Evolutionary conservation across 37 sponge, comb jelly and placozoan species (phyloP).

Genomic region (Crambe crambe): DNA sequence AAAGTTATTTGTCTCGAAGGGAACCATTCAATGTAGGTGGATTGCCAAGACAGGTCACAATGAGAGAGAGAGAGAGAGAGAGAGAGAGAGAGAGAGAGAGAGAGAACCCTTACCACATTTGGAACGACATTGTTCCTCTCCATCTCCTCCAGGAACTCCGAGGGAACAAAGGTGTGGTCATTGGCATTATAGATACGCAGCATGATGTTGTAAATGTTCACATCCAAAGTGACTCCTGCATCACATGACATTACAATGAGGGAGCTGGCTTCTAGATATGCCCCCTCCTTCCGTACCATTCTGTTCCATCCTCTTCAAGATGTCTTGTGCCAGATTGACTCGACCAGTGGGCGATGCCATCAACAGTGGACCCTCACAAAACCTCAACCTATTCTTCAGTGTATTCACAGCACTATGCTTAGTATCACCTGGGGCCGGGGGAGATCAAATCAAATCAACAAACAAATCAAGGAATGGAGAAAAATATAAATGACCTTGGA

Average conservation of each 20-base stretch:
- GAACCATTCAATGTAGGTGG: too few relatives aligned
- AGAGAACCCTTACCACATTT: constrained; percentile 17
- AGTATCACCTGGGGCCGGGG: too few relatives aligned
- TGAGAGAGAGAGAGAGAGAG: constrained; percentile 8
- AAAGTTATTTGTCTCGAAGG: not conserved
- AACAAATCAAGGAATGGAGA: too few relatives aligned
- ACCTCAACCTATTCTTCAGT: not conserved
- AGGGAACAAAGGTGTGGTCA: constrained; percentile 25
- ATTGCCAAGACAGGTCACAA: not conserved
- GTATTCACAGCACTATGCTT: too few relatives aligned
- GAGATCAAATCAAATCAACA: too few relatives aligned
- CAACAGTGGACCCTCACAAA: constrained; percentile 1
- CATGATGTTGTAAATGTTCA: constrained; percentile 35
- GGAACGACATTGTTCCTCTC: constrained; percentile 14
- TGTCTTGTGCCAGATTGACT: constrained; percentile 7
- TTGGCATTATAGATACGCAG: constrained; percentile 27
- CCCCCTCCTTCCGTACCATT: constrained; percentile 14
- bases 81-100: constrained; percentile 25
- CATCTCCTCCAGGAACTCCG: constrained; percentile 42
- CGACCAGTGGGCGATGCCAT: constrained; percentile 11
- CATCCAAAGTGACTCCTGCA: constrained; percentile 13
- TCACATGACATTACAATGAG: not conserved
- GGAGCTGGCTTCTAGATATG: not conserved
- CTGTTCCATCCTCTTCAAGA: constrained; percentile 29
- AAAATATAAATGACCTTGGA: too few relatives aligned